Conservation (phyloP, 2,113 vertebrate species). For the Dascyllus trimaculatus region DNA sequence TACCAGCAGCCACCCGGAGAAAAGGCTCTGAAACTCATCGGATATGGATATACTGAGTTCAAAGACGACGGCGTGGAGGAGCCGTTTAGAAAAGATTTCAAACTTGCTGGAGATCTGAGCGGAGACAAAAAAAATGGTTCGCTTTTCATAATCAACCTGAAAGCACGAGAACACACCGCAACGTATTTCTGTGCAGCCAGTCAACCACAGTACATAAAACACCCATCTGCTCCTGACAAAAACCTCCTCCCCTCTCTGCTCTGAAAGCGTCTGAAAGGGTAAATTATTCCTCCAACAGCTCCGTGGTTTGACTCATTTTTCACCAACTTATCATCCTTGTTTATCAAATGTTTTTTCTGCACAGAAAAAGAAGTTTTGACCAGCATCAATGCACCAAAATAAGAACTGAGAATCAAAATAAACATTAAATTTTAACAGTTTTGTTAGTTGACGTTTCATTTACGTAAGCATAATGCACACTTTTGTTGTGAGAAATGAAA, state of each 20-base stretch:
- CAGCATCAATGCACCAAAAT: too few species aligned
- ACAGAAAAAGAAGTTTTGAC: too few species aligned
- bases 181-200: conserved; percentile 68
- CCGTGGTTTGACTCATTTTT: too few species aligned
- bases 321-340: too few species aligned
- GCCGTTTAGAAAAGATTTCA: conserved; percentile 18
- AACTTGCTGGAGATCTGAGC: conserved; percentile 48
- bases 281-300: too few species aligned
- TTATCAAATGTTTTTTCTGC: too few species aligned
- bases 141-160: conserved; percentile 22
- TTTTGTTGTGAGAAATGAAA: too few species aligned
- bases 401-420: too few species aligned
- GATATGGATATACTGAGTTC: conserved; percentile 35
- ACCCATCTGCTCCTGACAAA: conserved; percentile 45
- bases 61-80: conserved; percentile 14
- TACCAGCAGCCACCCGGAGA: conserved; percentile 35
- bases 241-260: conserved; percentile 21
- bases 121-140: background rate
- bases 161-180: conserved; percentile 38
- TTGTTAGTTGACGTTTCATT: too few species aligned
- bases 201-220: conserved; percentile 57
- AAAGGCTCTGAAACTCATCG: conserved; percentile 24
- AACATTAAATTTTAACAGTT: too few species aligned
- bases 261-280: background rate
- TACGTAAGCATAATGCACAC: too few species aligned